Base-by-base conservation (phyloP, 37 sponge, comb jelly and placozoan species). In the Mnemiopsis leidyi region DNA sequence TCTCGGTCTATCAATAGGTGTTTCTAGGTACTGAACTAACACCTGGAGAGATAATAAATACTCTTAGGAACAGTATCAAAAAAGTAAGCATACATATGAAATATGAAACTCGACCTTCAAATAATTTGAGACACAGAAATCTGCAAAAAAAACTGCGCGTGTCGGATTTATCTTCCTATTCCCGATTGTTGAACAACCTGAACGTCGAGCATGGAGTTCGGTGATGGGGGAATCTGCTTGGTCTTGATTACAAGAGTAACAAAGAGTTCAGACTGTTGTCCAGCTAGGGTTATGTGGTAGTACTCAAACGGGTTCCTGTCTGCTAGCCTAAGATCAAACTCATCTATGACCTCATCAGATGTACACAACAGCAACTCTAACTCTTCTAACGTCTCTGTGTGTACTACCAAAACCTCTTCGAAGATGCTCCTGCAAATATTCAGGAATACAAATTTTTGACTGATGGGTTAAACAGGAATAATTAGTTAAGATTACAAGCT, bases 331-430 rank as follows among this genome's bases (percentile, higher is more conserved):
- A 79, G 82, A 36, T 16, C 82, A 33, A 29, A 79, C 36, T 79
- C 82, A 79, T 79, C 82, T 32, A 79, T 32, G 7, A 79, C 82
- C 2, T 79, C 82, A 32, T 79, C 36, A 20, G 82, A 34, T 33
- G 82, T 79, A 23, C 82, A 79, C 1, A 79, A 36, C 23, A 79
- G 82, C 5, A 79, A 21, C 23, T 79, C 82, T 31, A 79, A 36
- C 21, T 79, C 82, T 31, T 79, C 82, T 9, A 79, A 21, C 3
- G 82, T 79, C 34, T 79, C 82, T 35, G 82, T 79, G 36, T 79
- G 82, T 36, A 79, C 82, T 9, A 79, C 82, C 37, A 79, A 79
- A 7, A 79, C 82, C 36, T 79, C 82, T 23, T 79, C 82, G 34
- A 79, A 79, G 26, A 79, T 36, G 13, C 37, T 29, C 37, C 82